Base-by-base conservation (phyloP, 1,140 invertebrate species). In the Steinernema feltiae region DNA sequence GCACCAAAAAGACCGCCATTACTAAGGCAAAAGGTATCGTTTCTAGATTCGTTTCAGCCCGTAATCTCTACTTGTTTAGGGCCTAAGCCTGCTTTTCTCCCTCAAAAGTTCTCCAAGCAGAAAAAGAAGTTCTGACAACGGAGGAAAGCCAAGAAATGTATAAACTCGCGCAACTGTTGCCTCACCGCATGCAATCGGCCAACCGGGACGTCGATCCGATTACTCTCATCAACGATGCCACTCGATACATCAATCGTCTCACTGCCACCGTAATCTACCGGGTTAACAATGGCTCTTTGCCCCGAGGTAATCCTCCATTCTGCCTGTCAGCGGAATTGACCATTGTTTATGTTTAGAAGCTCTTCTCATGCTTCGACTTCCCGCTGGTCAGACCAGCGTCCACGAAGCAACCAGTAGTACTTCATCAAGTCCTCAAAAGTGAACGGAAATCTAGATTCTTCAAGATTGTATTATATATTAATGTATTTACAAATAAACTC, bases 221-320 rank as follows among this genome's bases (percentile, higher is more conserved):
- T n/a, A 18, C n/a, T 17, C 31, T 76, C 17, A 35, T 76, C 63
- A 41, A 77, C 75, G 76, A 76, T 35, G 75, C 32, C 27, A 77
- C 75, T 21, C 32, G 53, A 1, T 76, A 76, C 74, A 76, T 76
- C 30, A 77, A 76, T 32, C 30, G 27, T 46, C 63, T 76, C 46
- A 77, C 74, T 15, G 29, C 72, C 29, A 77, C 75, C 30, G 18
- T 76, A 7, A 30, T 77, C 1, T 17, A 75, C 1, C 73, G 74
- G 30, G 75, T 77, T 32, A 78, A 32, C 69, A 76, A 53, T 27
- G 53, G 53, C 24, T n/a, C 53, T 63, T 63, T 63, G 53, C 53
- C 53, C 3, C 7, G 24, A 63, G 53, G 53, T 63, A 27, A 63
- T 7, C 41, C n/a, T n/a, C 41, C 24, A 27, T 12, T 17, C 15